Conservation (phyloP, 2,888 invertebrate species). For the Drosophila seclusa region DNA sequence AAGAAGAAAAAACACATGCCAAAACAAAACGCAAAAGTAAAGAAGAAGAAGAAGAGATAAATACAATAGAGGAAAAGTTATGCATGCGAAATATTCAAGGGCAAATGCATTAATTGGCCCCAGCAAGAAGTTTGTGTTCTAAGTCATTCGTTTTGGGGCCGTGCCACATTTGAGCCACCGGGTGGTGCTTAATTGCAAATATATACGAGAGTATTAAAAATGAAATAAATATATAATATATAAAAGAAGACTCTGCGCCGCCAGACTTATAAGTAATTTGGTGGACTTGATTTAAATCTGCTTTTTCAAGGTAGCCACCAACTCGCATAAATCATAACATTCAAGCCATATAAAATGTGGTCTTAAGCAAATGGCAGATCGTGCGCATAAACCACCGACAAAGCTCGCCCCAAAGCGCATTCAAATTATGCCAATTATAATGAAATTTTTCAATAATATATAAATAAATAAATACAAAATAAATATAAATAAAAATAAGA, state of each 20-base stretch:
- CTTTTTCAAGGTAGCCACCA: constrained; percentile 53
- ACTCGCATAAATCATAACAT: constrained; percentile 63
- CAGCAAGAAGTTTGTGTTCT: constrained; percentile 51
- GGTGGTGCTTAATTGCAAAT: constrained; percentile 1
- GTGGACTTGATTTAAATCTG: constrained; percentile 39
- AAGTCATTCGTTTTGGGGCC: constrained; percentile 32
- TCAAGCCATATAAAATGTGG: constrained; percentile 61
- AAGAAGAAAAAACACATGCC: neutral
- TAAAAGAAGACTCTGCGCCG: constrained; percentile 5
- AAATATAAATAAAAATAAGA: constrained; percentile 35
- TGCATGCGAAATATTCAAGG: constrained; percentile 47
- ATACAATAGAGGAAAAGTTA: constrained; percentile 40
- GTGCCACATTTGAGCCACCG: constrained; percentile 23
- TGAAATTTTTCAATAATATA: constrained; percentile 63
- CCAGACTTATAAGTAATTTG: constrained; percentile 26
- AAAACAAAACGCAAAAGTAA: neutral
- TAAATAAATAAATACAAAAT: constrained; percentile 51
- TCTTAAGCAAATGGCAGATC: constrained; percentile 44
- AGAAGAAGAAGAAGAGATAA: neutral
- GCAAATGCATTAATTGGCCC: constrained; percentile 20
- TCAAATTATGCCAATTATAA: constrained; percentile 77
- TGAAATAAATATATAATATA: neutral
- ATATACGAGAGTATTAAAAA: neutral
- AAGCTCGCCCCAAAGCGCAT: constrained; percentile 74
- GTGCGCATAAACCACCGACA: constrained; percentile 39